Base-by-base conservation (phyloP, 1,140 invertebrate species). In the Leptoteleia sp. region DNA sequence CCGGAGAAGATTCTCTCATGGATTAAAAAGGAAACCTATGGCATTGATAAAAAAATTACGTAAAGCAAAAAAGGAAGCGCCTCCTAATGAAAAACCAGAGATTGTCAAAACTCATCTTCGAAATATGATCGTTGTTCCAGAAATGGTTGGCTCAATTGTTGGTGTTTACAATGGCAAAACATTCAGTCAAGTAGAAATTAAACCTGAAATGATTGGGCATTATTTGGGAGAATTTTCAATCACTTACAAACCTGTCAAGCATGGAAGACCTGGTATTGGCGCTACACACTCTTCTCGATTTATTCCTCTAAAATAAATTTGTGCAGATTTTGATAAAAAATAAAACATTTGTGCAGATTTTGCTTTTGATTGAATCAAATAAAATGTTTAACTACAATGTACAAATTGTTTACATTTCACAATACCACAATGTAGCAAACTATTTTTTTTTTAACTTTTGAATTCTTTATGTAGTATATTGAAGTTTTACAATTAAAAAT, bases 201-300 rank as follows among this genome's bases (percentile, higher is more conserved):
- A 99, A 92, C 97, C 98, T 81, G 98, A 99, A 92, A 99, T 99
- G 99, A 99, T 99, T 90, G 98, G 98, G 52, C 98, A 99, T 90
- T 99, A 99, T 89, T 91, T 99, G 80, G 98, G 98, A 70, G 98
- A 99, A 91, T 99, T 99, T 90, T 97, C 96, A 65, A 94, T 99
- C 67, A 99, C 98, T 54, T 99, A 99, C 93, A 99, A 99, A 91
- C 98, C 98, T 87, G 98, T 99, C 6, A 99, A 99, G 91, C 98
- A 99, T 89, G 98, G 98, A 92, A 92, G 99, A 85, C 98, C 99
- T 65, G 98, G 99, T 98, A 99, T 99, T 93, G 99, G 99, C 95
- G 98, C 98, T 88, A 99, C 98, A 38, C 98, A 99, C 93, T 99
- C 97, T 89, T 99, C 98, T 57, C 93, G 99, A 91, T 99, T 99